phyloP scores from a whole-genome alignment of 2,113 vertebrate species.

The Trinectes maculatus region DNA sequence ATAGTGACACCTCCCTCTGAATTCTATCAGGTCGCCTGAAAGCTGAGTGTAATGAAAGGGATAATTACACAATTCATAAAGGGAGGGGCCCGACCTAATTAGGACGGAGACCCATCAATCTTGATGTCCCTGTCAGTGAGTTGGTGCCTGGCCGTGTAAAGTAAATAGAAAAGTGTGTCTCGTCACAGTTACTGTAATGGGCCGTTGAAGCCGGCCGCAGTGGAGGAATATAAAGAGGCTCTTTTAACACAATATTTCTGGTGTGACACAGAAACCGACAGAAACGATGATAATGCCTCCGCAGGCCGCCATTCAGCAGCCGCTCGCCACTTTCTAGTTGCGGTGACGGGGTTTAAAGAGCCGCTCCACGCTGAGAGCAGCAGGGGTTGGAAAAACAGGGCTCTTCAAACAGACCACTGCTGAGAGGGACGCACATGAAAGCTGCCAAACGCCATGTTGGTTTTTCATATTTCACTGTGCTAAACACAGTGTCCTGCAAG shows the following conservation, averaged over 20 bases:
- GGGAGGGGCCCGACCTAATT: slow-evolving; percentile 77
- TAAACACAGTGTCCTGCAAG: no score
- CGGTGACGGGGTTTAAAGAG: slow-evolving; percentile 43
- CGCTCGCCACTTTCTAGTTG: slow-evolving; percentile 5
- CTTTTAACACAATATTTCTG: background rate
- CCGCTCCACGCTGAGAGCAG: slow-evolving; percentile 61
- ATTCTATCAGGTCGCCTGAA: slow-evolving; percentile 77
- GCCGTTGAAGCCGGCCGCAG: slow-evolving; percentile 3
- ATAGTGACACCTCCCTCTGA: slow-evolving; percentile 81
- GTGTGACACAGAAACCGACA: background rate
- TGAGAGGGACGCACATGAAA: no score
- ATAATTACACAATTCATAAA: slow-evolving; percentile 80
- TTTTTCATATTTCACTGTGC: no score
- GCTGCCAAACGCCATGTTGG: no score
- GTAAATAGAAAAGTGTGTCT: slow-evolving; percentile 67
- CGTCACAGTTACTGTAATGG: slow-evolving; percentile 1
- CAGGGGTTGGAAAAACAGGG: slow-evolving; percentile 67
- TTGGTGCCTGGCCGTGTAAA: slow-evolving; percentile 27
- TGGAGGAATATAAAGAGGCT: background rate
- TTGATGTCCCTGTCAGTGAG: slow-evolving; percentile 52
- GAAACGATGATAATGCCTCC: slow-evolving; percentile 18
- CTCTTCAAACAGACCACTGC: slow-evolving; percentile 30
- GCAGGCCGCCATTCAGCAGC: background rate
- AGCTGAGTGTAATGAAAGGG: slow-evolving; percentile 79
- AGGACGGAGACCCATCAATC: slow-evolving; percentile 60